Percentiles rank a stretch among this genome's conserved stretches.
phyloP scores from a whole-genome alignment of 2,797 vertebrate genomes.

The Sciurus carolinensis region DNA sequence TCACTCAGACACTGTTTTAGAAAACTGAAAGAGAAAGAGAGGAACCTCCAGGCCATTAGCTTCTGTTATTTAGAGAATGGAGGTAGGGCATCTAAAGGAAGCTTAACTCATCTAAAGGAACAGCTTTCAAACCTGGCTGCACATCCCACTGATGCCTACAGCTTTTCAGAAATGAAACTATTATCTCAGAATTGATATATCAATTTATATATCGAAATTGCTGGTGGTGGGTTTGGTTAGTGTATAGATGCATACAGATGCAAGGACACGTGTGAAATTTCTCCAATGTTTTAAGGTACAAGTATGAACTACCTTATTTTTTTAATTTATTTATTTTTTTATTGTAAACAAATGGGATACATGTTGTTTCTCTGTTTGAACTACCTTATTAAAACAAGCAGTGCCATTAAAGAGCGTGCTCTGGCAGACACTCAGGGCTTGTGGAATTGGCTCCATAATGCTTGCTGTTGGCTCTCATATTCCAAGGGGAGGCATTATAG shows the following conservation, averaged over 20 bases:
- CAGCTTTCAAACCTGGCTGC: background rate
- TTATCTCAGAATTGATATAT: too few species aligned
- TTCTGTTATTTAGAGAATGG: background rate
- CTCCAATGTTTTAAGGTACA: background rate
- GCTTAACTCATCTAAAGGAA: background rate
- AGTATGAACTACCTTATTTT: background rate
- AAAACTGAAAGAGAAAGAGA: conserved; percentile 10
- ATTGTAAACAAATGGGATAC: too few species aligned
- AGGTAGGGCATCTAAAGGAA: background rate
- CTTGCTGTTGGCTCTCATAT: background rate
- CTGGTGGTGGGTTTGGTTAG: background rate
- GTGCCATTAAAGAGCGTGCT: background rate
- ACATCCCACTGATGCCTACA: too few species aligned
- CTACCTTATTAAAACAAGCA: background rate
- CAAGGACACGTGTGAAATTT: background rate
- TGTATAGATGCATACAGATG: fast-evolving
- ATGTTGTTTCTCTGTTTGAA: background rate
- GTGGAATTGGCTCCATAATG: background rate
- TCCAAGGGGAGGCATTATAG: background rate
- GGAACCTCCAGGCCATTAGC: background rate
- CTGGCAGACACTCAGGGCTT: background rate
- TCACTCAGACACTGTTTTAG: background rate
- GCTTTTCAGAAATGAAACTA: background rate
- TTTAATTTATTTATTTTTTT: too few species aligned
- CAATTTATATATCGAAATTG: background rate